Percentiles rank a stretch among this genome's conserved stretches.
Conservation (phyloP, 2,113 vertebrate genomes). For the Periophthalmodon schlosseri region DNA sequence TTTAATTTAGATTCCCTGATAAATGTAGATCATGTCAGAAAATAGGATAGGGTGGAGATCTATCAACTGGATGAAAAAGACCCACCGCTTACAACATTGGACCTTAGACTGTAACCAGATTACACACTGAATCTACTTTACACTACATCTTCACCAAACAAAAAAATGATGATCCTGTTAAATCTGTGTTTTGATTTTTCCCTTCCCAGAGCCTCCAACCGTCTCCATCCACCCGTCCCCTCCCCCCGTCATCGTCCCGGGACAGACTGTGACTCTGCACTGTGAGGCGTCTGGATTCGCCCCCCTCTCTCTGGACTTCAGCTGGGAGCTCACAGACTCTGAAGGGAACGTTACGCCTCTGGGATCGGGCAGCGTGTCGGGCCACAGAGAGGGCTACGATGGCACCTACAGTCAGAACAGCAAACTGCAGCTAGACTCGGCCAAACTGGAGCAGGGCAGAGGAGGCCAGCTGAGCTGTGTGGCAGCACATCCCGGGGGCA, state of each 20-base stretch:
- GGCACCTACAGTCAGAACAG: conserved; percentile 80
- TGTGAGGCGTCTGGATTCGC: conserved; percentile 82
- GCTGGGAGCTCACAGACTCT: conserved; percentile 69
- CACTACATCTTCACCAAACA: neutral
- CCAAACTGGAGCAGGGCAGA: conserved; percentile 60
- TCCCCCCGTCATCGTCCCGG: conserved; percentile 66
- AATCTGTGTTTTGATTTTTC: neutral
- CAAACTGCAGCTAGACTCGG: conserved; percentile 61
- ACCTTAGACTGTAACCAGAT: neutral
- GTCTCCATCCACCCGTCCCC: conserved; percentile 65
- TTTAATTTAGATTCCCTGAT: too few relatives aligned
- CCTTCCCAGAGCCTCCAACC: conserved; percentile 55
- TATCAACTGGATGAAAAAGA: too few relatives aligned
- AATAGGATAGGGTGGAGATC: too few relatives aligned
- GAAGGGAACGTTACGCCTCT: conserved; percentile 48
- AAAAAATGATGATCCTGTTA: too few relatives aligned
- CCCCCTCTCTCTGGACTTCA: conserved; percentile 78
- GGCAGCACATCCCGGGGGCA: conserved; percentile 72
- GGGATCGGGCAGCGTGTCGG: conserved; percentile 68
- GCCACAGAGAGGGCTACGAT: conserved; percentile 75
- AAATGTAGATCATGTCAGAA: too few relatives aligned
- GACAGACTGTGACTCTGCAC: conserved; percentile 61
- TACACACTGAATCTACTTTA: neutral
- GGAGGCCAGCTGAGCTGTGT: conserved; percentile 78
- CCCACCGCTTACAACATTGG: neutral